Conservation (phyloP, 2,113 vertebrate genomes). For the Podilymbus podiceps region DNA sequence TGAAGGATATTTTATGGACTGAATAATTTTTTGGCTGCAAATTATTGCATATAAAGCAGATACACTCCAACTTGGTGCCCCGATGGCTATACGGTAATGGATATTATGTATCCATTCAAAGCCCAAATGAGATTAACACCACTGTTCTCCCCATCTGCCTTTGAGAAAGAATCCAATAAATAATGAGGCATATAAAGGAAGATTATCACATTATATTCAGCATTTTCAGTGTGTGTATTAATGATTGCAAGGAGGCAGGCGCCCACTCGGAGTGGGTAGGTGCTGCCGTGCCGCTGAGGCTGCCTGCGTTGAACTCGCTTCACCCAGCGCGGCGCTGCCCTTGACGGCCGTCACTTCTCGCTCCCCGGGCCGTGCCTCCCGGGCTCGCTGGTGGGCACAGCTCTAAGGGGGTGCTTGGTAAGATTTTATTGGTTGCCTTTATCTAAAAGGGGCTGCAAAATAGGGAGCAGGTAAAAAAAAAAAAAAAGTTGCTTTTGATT, state of each 20-base stretch:
- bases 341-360: not conserved
- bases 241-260: not conserved
- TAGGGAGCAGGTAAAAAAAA: not conserved
- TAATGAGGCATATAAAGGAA: not conserved
- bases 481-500: not conserved
- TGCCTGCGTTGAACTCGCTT: rapidly evolving
- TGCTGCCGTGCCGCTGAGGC: not conserved
- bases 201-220: not conserved
- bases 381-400: not conserved
- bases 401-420: not conserved
- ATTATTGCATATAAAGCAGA: not conserved
- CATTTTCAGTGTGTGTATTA: not conserved
- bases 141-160: conserved; percentile 49
- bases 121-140: conserved; percentile 24
- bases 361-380: rapidly evolving
- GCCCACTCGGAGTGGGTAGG: rapidly evolving
- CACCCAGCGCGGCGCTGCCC: not conserved
- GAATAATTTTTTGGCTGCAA: conserved; percentile 22
- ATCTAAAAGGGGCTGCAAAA: not conserved
- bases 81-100: not conserved
- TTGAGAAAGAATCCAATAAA: conserved; percentile 12
- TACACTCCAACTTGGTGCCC: not conserved
- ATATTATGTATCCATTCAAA: not conserved
- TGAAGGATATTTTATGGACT: conserved; percentile 20
- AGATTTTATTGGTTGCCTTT: not conserved